A percentile compares a stretch with the other conserved stretches of the same genome.
Evolutionary conservation across 2,113 vertebrate genomes (phyloP).

Genomic region (Aphyosemion australe): DNA sequence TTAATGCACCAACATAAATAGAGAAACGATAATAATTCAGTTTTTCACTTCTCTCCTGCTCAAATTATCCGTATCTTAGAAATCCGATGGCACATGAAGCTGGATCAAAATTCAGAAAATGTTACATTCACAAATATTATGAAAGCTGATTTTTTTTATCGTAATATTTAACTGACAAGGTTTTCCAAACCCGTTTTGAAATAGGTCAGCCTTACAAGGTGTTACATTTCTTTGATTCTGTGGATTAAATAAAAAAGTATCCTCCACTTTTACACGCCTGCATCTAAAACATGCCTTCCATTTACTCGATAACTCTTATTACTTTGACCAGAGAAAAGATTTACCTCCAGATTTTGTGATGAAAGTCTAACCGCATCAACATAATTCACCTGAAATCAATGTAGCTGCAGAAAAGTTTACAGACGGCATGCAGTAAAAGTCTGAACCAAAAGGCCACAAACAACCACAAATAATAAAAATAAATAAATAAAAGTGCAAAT

Average conservation of each 20-base stretch:
- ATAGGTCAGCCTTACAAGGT: constrained; percentile 1
- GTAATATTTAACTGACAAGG: constrained; percentile 1
- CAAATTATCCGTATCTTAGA: constrained; percentile 16
- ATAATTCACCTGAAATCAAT: constrained; percentile 19
- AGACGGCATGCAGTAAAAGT: constrained; percentile 64
- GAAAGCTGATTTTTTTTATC: not conserved
- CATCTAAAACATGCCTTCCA: not conserved
- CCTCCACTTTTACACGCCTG: not conserved
- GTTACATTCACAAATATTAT: constrained; percentile 28
- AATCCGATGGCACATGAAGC: constrained; percentile 47
- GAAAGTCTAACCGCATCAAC: constrained; percentile 33
- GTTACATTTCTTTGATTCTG: constrained; percentile 3
- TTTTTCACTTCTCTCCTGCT: constrained; percentile 16
- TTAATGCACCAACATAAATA: constrained; percentile 15
- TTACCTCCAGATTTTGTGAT: constrained; percentile 25
- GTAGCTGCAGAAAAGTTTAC: constrained; percentile 19
- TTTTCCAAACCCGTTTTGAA: not conserved
- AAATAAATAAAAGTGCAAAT: constrained; percentile 62
- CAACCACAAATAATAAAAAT: constrained; percentile 46
- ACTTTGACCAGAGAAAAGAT: constrained; percentile 3
- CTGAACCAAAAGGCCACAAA: constrained; percentile 57
- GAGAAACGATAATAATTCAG: constrained; percentile 2
- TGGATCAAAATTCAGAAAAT: constrained; percentile 2
- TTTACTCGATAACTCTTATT: not conserved
- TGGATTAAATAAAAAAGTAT: not conserved